phyloP scores from a whole-genome alignment of 2,888 invertebrate species.

The Drosophila incognita region DNA sequence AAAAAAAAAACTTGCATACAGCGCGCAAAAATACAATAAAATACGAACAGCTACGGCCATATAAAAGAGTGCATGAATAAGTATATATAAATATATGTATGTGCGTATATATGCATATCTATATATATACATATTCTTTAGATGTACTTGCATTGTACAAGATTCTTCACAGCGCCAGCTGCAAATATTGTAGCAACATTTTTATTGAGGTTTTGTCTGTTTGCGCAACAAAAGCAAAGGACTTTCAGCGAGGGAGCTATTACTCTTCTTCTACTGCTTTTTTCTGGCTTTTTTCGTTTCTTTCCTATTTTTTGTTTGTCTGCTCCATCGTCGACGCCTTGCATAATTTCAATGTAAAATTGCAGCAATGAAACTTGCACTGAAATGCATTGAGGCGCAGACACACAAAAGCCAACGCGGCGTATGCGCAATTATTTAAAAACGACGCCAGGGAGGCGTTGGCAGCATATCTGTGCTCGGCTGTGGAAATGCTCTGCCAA shows the following conservation, averaged over 20 bases:
- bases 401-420: conserved; percentile 75
- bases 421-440: conserved; percentile 79
- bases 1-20: conserved; percentile 57
- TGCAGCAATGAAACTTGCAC: conserved; percentile 70
- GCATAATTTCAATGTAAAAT: conserved; percentile 77
- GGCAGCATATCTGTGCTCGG: conserved; percentile 3
- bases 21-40: conserved; percentile 59
- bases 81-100: conserved; percentile 21
- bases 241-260: conserved; percentile 57
- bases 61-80: conserved; percentile 34
- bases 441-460: conserved; percentile 41
- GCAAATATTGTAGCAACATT: conserved; percentile 80
- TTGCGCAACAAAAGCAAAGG: conserved; percentile 73
- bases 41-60: conserved; percentile 39
- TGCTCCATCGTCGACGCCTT: conserved; percentile 44
- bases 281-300: conserved; percentile 9
- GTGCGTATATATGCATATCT: conserved; percentile 13
- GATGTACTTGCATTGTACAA: conserved; percentile 64
- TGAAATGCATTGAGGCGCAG: conserved; percentile 70
- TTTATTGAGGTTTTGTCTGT: conserved; percentile 81
- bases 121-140: conserved; percentile 22
- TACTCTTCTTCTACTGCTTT: conserved; percentile 46
- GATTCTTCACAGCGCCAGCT: conserved; percentile 72
- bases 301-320: conserved; percentile 18
- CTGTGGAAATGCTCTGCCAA: conserved; percentile 47